Conservation (phyloP, 2,797 vertebrate genomes). For the Ataeniobius toweri region DNA sequence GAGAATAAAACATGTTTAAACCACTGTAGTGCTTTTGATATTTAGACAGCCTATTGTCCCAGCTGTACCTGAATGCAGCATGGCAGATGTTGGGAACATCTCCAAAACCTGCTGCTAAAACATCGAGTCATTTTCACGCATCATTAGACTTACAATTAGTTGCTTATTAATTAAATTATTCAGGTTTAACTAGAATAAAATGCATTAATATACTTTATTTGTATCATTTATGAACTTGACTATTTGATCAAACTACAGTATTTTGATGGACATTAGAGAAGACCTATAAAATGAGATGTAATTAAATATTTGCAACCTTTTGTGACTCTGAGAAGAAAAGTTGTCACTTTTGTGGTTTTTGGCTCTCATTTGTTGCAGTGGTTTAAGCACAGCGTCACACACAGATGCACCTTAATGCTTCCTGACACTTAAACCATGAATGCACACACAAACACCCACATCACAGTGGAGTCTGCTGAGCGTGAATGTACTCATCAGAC, state of each 20-base stretch:
- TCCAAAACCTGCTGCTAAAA: not conserved
- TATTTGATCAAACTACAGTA: not conserved
- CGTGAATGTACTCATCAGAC: slow-evolving; percentile 5
- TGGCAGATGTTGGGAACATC: too few relatives aligned
- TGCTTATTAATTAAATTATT: not conserved
- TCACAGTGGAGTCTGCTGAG: slow-evolving; percentile 8
- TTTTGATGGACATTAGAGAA: not conserved
- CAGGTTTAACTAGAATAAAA: not conserved
- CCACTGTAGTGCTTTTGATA: too few relatives aligned
- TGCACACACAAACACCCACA: not conserved
- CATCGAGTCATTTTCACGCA: not conserved
- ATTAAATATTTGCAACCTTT: not conserved
- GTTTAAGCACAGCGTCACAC: not conserved
- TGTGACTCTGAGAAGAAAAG: not conserved
- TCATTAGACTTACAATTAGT: not conserved
- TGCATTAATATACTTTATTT: not conserved
- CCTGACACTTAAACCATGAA: not conserved
- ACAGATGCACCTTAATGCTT: not conserved
- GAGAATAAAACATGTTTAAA: too few relatives aligned
- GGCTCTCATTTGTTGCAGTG: not conserved
- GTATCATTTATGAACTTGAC: not conserved
- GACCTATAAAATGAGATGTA: not conserved
- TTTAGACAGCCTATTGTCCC: too few relatives aligned
- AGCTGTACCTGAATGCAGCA: too few relatives aligned
- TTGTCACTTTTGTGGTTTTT: not conserved